Evolutionary conservation across 1,140 invertebrate species (phyloP).

Genomic region (Papilio machaon): DNA sequence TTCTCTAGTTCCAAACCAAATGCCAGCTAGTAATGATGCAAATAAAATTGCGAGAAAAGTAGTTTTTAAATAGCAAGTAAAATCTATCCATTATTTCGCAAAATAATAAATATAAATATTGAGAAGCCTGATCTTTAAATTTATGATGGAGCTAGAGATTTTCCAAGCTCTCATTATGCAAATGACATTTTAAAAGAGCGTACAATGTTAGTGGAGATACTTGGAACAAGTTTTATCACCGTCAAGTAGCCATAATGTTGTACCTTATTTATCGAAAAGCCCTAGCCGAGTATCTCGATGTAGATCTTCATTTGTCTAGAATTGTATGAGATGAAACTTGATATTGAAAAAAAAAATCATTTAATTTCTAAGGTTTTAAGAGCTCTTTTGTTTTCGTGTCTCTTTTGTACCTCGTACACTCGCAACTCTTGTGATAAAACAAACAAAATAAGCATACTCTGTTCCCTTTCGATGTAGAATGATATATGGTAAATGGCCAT

Average conservation of each 20-base stretch:
- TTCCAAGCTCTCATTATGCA: conserved; percentile 35
- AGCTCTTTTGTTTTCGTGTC: background rate
- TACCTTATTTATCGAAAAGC: background rate
- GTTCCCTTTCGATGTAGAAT: background rate
- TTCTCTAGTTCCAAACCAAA: background rate
- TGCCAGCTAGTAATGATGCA: background rate
- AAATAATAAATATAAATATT: conserved; percentile 16
- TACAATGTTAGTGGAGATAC: conserved; percentile 29
- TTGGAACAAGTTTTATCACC: conserved; percentile 24
- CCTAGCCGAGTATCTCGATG: background rate
- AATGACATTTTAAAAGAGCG: conserved; percentile 36
- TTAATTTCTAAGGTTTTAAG: background rate
- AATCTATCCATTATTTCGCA: background rate
- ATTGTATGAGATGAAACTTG: background rate
- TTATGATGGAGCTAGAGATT: conserved; percentile 28
- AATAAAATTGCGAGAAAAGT: background rate
- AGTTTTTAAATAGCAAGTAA: background rate
- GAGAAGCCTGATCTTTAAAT: conserved; percentile 10
- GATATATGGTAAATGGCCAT: background rate
- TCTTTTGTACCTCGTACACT: background rate
- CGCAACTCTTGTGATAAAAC: background rate
- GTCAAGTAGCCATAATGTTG: conserved; percentile 25
- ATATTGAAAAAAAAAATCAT: background rate
- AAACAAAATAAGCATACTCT: background rate
- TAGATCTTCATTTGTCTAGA: background rate